phyloP scores from a whole-genome alignment of 2,888 invertebrate species.

The Uloborus plumipes region DNA sequence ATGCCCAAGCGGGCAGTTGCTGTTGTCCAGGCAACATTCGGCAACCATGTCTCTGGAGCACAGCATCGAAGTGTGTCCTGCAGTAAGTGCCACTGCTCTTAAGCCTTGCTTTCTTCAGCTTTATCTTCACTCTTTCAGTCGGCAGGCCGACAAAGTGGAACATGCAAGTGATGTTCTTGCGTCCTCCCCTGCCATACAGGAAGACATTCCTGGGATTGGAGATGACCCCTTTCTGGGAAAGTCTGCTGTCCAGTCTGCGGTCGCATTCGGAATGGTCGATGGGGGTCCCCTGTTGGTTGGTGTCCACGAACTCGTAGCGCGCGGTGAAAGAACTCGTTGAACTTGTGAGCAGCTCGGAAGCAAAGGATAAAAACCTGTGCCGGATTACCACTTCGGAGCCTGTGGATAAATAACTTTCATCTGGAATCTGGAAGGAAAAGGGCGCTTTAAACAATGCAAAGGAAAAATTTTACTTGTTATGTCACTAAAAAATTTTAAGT shows the following conservation, averaged over 20 bases:
- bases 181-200: conserved; percentile 85
- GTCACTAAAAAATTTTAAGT: too few relatives aligned
- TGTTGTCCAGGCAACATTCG: not conserved
- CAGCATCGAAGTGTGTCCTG: conserved; percentile 25
- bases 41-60: conserved; percentile 49
- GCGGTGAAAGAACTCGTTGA: conserved; percentile 79
- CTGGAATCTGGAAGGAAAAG: conserved; percentile 58
- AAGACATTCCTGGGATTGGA: conserved; percentile 85
- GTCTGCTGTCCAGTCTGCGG: conserved; percentile 54
- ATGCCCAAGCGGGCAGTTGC: conserved; percentile 6
- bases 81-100: conserved; percentile 25
- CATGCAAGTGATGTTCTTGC: conserved; percentile 80
- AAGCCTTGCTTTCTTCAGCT: conserved; percentile 82
- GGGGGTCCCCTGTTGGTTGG: conserved; percentile 67
- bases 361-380: conserved; percentile 81
- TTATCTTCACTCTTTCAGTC: conserved; percentile 67
- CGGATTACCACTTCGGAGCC: conserved; percentile 83
- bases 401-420: conserved; percentile 84
- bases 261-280: conserved; percentile 65
- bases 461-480: too few relatives aligned
- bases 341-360: conserved; percentile 84
- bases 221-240: conserved; percentile 75
- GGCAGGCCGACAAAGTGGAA: conserved; percentile 64
- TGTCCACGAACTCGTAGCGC: conserved; percentile 86
- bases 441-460: too few relatives aligned